Evolutionary conservation across 1,140 invertebrate species (phyloP).

Genomic region (Mizuhopecten yessoensis): DNA sequence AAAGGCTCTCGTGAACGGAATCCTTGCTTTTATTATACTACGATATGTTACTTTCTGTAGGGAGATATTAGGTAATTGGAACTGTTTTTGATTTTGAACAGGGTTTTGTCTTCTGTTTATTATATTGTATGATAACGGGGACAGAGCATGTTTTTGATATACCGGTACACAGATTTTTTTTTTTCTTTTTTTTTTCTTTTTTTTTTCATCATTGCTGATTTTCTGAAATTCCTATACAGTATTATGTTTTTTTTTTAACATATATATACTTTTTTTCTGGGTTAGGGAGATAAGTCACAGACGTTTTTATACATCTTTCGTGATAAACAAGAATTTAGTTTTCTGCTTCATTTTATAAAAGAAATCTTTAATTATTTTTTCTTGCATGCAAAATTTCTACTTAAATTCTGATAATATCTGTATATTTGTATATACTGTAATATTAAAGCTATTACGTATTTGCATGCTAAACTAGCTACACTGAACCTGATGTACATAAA

Average conservation of each 20-base stretch:
- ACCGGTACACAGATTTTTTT: neutral
- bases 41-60: neutral
- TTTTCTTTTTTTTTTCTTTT: neutral
- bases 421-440: neutral
- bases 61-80: neutral
- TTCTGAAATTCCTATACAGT: neutral
- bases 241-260: neutral
- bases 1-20: neutral
- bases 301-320: neutral
- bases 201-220: neutral
- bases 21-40: neutral
- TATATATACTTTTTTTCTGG: too few species aligned
- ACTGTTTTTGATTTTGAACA: neutral
- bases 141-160: neutral
- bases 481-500: neutral
- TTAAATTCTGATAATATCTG: neutral
- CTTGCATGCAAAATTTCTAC: neutral
- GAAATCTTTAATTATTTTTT: neutral
- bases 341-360: too few species aligned
- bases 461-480: conserved; percentile 14
- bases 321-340: neutral
- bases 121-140: neutral
- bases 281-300: neutral
- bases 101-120: neutral
- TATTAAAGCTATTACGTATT: neutral